Percentiles rank a stretch among this genome's conserved stretches.
phyloP scores from a whole-genome alignment of 30 jellyfish, hydroid and myxozoan species.

The Phacellophora camtschatica region DNA sequence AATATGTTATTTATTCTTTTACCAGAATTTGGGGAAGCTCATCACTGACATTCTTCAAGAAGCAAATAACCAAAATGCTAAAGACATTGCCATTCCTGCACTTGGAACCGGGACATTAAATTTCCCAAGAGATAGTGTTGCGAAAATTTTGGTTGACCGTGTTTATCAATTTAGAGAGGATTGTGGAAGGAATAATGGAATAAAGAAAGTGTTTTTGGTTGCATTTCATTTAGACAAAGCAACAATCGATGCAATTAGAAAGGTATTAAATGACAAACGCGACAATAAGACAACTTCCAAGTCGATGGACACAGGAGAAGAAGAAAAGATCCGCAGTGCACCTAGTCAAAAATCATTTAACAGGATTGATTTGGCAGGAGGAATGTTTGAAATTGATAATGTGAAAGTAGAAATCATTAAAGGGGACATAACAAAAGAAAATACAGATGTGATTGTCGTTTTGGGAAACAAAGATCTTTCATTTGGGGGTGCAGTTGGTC shows the following conservation, averaged over 20 bases:
- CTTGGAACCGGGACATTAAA: conserved; percentile 44
- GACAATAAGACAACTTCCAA: too few species aligned
- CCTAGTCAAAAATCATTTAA: neutral
- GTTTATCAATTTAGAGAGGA: neutral
- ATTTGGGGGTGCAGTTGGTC: conserved; percentile 42
- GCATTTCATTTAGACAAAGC: conserved; percentile 17
- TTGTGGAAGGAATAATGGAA: neutral
- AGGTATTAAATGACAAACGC: neutral
- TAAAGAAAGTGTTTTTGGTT: conserved; percentile 18
- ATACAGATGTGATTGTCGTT: conserved; percentile 39
- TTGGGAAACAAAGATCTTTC: conserved; percentile 6
- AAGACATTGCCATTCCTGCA: conserved; percentile 43
- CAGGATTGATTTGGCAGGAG: neutral
- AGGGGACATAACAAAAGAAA: conserved; percentile 47
- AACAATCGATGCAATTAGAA: conserved; percentile 15
- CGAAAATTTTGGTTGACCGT: conserved; percentile 5
- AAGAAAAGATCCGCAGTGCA: conserved; percentile 1
- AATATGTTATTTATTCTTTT: too few species aligned
- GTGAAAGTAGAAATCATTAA: neutral
- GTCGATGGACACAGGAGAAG: neutral
- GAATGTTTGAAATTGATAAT: neutral
- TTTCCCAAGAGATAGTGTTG: conserved; percentile 50
- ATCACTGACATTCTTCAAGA: neutral
- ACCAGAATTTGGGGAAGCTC: too few species aligned
- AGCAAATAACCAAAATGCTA: neutral